These are phyloP conservation scores for Malurus cyaneus DNA, from an alignment of 2,113 vertebrate species.

Conservation along the genomic window DNA sequence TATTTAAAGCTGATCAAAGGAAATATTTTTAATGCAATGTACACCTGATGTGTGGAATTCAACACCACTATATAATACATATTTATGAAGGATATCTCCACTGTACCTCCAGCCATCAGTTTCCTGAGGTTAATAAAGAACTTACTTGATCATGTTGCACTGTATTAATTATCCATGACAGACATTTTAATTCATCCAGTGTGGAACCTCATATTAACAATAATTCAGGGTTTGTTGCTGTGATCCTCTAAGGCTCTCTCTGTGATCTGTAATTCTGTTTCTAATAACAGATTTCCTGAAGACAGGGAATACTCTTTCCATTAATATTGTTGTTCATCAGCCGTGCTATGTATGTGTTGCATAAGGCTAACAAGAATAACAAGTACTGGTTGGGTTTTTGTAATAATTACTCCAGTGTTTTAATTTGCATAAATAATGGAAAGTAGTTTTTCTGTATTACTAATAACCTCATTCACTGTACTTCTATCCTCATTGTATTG, in stretches of 20 bases:
- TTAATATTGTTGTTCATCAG: neutral
- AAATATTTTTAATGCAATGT: slow-evolving; percentile 13
- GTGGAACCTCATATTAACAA: slow-evolving; percentile 12
- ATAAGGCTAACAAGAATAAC: neutral
- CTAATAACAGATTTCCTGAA: slow-evolving; percentile 14
- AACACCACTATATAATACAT: slow-evolving; percentile 44
- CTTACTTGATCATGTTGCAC: slow-evolving; percentile 39
- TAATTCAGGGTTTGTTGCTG: slow-evolving; percentile 7
- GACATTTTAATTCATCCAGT: slow-evolving; percentile 18
- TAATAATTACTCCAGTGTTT: neutral
- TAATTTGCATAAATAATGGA: slow-evolving; percentile 19
- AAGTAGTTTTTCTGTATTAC: neutral
- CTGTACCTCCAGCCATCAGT: slow-evolving; percentile 22
- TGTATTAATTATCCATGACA: slow-evolving; percentile 52
- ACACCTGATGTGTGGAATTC: slow-evolving; percentile 32
- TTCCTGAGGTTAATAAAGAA: slow-evolving; percentile 50
- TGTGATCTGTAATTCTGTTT: slow-evolving; percentile 37
- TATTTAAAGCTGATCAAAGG: slow-evolving; percentile 28
- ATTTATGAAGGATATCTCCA: slow-evolving; percentile 46
- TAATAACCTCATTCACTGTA: neutral
- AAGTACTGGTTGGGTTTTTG: neutral
- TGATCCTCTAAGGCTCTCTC: neutral
- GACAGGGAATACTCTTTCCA: neutral
- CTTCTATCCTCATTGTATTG: neutral
- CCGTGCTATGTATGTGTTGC: neutral